Percentiles rank a stretch among this genome's conserved stretches.
Conservation (phyloP, 1,140 invertebrate species). For the Drosophila lini region DNA sequence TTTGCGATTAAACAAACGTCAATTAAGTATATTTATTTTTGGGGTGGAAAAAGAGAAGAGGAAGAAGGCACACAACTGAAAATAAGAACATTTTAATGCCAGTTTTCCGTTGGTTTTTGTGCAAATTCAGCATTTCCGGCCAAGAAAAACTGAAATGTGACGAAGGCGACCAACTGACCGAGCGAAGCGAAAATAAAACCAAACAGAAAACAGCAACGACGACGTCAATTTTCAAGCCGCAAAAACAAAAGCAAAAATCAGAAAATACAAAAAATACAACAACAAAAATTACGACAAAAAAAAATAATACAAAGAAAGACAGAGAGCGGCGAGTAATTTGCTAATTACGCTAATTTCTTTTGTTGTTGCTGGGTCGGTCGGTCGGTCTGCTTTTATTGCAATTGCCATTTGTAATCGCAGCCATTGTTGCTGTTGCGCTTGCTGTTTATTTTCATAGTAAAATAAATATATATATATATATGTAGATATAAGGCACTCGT, state of each 20-base stretch:
- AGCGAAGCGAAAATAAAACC: conserved; percentile 36
- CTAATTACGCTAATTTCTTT: conserved; percentile 82
- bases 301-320: conserved; percentile 18
- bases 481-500: conserved; percentile 27
- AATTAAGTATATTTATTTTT: conserved; percentile 80
- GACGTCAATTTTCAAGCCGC: conserved; percentile 71
- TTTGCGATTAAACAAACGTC: too few species aligned
- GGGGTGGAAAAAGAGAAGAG: conserved; percentile 41
- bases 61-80: conserved; percentile 15
- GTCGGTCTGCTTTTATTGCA: conserved; percentile 59
- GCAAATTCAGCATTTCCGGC: conserved; percentile 81
- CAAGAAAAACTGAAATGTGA: conserved; percentile 80
- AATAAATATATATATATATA: conserved; percentile 50
- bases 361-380: conserved; percentile 60
- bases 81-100: conserved; percentile 66
- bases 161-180: conserved; percentile 73
- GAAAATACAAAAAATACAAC: conserved; percentile 8
- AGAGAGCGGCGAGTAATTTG: conserved; percentile 69
- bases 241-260: conserved; percentile 42
- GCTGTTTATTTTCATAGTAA: conserved; percentile 75
- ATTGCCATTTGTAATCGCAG: conserved; percentile 65
- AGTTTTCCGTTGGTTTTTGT: conserved; percentile 70
- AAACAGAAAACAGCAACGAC: conserved; percentile 23
- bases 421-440: conserved; percentile 47
- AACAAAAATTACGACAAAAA: not conserved